phyloP scores from a whole-genome alignment of 2,888 invertebrate species.

The Ischnura elegans region DNA sequence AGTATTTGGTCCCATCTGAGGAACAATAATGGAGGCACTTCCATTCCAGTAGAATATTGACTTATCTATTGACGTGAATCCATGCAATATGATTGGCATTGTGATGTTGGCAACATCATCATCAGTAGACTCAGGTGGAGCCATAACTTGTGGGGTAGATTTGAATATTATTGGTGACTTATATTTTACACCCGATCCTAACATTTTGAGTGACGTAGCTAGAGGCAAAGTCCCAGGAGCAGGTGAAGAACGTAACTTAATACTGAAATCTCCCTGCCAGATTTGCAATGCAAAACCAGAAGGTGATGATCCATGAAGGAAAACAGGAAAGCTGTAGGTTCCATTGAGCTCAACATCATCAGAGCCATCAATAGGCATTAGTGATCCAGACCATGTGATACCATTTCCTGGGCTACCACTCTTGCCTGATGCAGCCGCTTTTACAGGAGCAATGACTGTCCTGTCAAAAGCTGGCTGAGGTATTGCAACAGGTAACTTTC shows the following conservation, averaged over 20 bases:
- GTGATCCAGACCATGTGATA: constrained; percentile 40
- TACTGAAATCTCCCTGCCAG: constrained; percentile 52
- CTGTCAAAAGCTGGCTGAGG: constrained; percentile 68
- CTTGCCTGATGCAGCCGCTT: background rate
- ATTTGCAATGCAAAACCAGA: constrained; percentile 7
- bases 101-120: background rate
- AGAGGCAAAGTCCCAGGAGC: constrained; percentile 1
- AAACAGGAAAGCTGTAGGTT: constrained; percentile 45
- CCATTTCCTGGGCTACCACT: background rate
- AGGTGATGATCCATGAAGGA: background rate
- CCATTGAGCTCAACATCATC: constrained; percentile 50
- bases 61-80: constrained; percentile 28
- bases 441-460: background rate
- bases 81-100: constrained; percentile 49
- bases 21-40: constrained; percentile 67
- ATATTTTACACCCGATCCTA: constrained; percentile 10
- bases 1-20: background rate
- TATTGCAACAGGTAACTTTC: constrained; percentile 59
- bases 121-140: background rate
- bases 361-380: background rate
- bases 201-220: background rate
- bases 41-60: constrained; percentile 69
- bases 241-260: background rate
- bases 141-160: background rate
- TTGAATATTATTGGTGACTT: constrained; percentile 36